phyloP scores from a whole-genome alignment of 2,888 invertebrate genomes.

The Thyatira batis region DNA sequence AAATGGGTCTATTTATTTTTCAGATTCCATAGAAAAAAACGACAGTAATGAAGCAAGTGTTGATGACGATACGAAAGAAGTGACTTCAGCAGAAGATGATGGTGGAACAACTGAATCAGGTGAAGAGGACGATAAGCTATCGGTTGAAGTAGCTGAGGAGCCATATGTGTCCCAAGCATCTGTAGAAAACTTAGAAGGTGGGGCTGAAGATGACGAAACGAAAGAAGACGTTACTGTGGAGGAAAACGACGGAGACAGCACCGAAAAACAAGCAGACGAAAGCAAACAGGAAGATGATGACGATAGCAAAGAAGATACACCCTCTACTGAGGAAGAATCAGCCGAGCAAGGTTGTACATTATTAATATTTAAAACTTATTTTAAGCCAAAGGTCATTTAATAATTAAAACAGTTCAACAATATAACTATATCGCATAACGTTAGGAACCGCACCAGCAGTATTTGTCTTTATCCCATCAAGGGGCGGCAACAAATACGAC shows the following conservation, averaged over 20 bases:
- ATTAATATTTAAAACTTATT: no score
- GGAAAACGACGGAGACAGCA: conserved; percentile 58
- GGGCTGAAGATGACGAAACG: conserved; percentile 58
- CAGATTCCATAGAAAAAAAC: conserved; percentile 77
- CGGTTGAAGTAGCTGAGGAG: conserved; percentile 76
- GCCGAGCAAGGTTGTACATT: conserved; percentile 73
- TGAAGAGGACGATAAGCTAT: conserved; percentile 61
- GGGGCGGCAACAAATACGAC: no score
- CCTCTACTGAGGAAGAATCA: conserved; percentile 76
- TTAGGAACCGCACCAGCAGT: no score
- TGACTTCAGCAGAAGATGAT: conserved; percentile 65
- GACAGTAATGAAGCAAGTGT: conserved; percentile 78
- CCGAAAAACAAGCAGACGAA: conserved; percentile 51
- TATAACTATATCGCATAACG: no score
- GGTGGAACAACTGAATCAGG: conserved; percentile 48
- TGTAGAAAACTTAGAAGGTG: conserved; percentile 68
- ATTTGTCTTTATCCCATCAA: no score
- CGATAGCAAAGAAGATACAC: conserved; percentile 61
- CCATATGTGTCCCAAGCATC: conserved; percentile 73
- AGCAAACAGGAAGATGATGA: conserved; percentile 26
- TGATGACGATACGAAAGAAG: conserved; percentile 72
- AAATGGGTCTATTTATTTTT: conserved; percentile 23
- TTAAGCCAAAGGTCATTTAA: no score
- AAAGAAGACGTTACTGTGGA: conserved; percentile 53
- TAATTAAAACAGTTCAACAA: no score